These are phyloP conservation scores for Macrotis lagotis DNA, from an alignment of 2,113 vertebrate genomes.

Conservation along the genomic window DNA sequence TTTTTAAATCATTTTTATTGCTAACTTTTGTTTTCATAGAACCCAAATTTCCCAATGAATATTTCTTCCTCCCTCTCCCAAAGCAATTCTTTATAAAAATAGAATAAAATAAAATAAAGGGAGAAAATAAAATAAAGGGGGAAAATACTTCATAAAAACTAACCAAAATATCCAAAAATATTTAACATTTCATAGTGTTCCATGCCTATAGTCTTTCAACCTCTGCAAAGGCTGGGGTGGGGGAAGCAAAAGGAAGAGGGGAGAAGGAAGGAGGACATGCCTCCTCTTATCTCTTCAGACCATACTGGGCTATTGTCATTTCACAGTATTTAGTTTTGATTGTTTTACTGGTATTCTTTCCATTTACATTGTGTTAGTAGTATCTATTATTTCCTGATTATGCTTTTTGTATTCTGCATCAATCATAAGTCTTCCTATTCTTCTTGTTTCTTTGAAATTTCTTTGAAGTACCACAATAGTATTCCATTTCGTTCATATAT, in stretches of 20 bases:
- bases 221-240: background rate
- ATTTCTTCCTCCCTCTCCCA: background rate
- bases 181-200: background rate
- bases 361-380: background rate
- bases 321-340: background rate
- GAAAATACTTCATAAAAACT: background rate
- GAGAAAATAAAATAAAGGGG: too few species aligned
- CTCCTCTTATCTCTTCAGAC: background rate
- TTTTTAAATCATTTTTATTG: background rate
- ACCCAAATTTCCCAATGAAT: background rate
- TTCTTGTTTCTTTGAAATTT: background rate
- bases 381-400: background rate
- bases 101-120: background rate
- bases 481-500: background rate
- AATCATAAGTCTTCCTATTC: background rate
- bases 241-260: too few species aligned
- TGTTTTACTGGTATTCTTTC: background rate
- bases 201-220: background rate
- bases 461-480: background rate
- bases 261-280: too few species aligned
- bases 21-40: background rate
- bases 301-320: background rate
- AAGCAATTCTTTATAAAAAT: background rate
- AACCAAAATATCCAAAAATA: background rate
- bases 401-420: background rate